These are phyloP conservation scores for Etheostoma nigrum DNA, from an alignment of 2,797 vertebrate species.

Conservation along the genomic window DNA sequence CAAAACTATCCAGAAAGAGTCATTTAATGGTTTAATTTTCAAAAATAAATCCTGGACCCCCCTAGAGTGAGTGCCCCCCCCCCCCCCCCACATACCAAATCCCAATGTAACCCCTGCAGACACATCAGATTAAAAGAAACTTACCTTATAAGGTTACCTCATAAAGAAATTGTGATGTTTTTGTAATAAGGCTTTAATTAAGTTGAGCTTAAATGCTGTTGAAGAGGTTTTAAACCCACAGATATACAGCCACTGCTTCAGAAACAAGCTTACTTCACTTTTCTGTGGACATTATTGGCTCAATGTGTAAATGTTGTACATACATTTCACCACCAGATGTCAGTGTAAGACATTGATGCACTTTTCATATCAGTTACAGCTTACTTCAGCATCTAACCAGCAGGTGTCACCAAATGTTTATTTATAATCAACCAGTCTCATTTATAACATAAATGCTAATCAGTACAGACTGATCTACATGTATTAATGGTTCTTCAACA, in stretches of 20 bases:
- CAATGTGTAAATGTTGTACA: constrained; percentile 15
- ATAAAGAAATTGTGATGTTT: constrained; percentile 5
- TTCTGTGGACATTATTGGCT: background rate
- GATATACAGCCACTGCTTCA: background rate
- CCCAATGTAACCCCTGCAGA: background rate
- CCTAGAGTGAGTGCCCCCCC: too few species aligned
- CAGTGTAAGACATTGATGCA: constrained; percentile 12
- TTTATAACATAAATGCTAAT: background rate
- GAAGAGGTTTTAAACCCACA: background rate
- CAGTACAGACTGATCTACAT: background rate
- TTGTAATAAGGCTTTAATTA: background rate
- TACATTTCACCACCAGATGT: constrained; percentile 35
- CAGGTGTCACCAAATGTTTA: constrained; percentile 67
- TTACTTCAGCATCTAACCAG: constrained; percentile 48
- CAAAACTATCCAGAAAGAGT: too few species aligned
- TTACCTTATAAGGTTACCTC: too few species aligned
- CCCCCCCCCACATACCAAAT: too few species aligned
- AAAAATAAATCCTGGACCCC: too few species aligned
- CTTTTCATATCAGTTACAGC: background rate
- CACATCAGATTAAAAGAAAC: background rate
- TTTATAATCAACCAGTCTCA: background rate
- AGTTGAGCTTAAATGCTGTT: background rate
- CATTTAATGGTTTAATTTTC: too few species aligned
- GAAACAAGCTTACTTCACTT: background rate
- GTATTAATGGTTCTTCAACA: background rate